These are phyloP conservation scores for Daboia siamensis DNA, from an alignment of 2,113 vertebrate genomes.

Conservation along the genomic window DNA sequence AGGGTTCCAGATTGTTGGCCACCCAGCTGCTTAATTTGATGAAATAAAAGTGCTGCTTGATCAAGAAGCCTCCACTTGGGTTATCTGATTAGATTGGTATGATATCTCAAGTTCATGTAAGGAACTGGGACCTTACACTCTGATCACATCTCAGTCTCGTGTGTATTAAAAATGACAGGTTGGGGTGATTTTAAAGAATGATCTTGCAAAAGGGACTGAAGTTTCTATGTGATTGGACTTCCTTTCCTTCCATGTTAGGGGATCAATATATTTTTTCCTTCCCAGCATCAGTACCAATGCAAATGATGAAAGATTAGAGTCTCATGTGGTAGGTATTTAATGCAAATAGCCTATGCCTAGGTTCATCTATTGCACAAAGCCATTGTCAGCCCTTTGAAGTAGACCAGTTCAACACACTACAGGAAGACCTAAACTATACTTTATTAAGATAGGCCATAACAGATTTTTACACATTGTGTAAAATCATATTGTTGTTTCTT, in stretches of 20 bases:
- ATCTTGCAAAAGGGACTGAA: not conserved
- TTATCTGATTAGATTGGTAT: no score
- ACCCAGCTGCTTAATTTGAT: no score
- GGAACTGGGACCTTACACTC: no score
- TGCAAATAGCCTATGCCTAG: not conserved
- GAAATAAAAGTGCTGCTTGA: no score
- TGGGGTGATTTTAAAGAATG: not conserved
- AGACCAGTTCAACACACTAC: no score
- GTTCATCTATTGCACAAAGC: not conserved
- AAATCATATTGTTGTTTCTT: not conserved
- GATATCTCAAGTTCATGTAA: no score
- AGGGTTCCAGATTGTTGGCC: no score
- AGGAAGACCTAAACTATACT: not conserved
- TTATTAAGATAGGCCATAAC: not conserved
- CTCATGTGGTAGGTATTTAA: not conserved
- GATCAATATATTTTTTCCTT: not conserved
- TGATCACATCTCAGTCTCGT: not conserved
- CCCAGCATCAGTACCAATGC: not conserved
- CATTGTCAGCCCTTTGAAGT: not conserved
- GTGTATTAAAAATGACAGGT: not conserved
- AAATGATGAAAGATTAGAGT: not conserved
- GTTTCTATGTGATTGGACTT: not conserved
- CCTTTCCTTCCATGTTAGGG: not conserved
- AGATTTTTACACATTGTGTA: not conserved
- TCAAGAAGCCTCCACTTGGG: no score